Base-by-base conservation (phyloP, 1,140 invertebrate genomes). In the Drosophila pruinosa region DNA sequence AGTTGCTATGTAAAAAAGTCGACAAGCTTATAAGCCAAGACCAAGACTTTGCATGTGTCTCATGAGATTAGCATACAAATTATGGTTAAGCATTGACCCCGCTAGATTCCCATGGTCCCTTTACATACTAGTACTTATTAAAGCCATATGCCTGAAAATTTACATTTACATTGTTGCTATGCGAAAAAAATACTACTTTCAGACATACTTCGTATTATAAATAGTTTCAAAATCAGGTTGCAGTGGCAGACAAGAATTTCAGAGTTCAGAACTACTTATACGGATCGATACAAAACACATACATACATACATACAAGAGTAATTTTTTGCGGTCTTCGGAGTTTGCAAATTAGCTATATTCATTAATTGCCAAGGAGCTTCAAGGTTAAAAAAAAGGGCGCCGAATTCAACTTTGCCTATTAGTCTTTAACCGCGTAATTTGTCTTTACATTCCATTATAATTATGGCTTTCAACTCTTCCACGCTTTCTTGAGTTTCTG, bases 401-500 rank as follows among this genome's bases (percentile, higher is more conserved):
- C 43, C 43, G 24, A 28, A 31, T 53, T 53, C 24, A 43, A 43
- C 12, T 53, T 64, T 54, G 38, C 41, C 14, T 19, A 14, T 41
- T 43, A 48, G 31, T 50, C 26, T 70, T 47, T 31, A 53, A 31
- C 65, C 75, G 62, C 68, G 58, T 71, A 62, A 74, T 71, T 67
- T 72, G 52, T 54, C 52, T 19, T 26, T 48, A 14, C 53, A 58
- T 57, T 54, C 50, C 48, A 74, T 61, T 45, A 68, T 77, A 75
- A 81, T 81, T 82, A 77, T 62, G 24, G 68, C 41, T 64, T 71
- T 77, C 61, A 50, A 64, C 70, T 78, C 74, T 71, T 81, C 61
- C 71, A 82, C 79, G 78, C 79, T 82, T 82, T 83, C 63, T 58
- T 67, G 63, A 28, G 36, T 57, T 65, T 65, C 53, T 57, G 22